Base-by-base conservation (phyloP, 2,113 vertebrate genomes). In the Promerops cafer region DNA sequence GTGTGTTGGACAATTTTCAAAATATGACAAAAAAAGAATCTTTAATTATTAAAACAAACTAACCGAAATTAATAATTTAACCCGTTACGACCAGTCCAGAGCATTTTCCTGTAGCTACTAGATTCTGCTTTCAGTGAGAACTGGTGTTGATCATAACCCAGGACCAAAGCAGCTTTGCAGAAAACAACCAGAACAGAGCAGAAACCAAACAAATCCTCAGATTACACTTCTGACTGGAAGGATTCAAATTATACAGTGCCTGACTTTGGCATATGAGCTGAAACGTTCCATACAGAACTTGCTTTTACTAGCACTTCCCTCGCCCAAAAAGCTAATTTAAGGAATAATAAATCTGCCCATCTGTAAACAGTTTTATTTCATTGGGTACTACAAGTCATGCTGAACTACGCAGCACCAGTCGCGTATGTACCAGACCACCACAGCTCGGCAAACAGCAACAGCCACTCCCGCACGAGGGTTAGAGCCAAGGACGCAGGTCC, bases 401-500 rank as follows among this genome's bases (percentile, higher is more conserved):
- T 6, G 1, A 52, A 27, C 37, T 18, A 47, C 0, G 19, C 69
- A 56, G 89, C 47, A 50, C 11, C 66, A 11, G 54, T 40, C 10
- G 4, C 2, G 20, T 4, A 45, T 0, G 13, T 40, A 33, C 18
- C 42, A 22, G 52, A 23, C 14, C 59, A 33, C 26, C 2, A 3
- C 0, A 4, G 45, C 3, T 11, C 21, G 19, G 44, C 33, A 52
- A 71, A 56, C 17, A n/a, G 66, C 42, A 49, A 45, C 15, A 56
- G 37, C 7, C 1, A 20, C 28, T 33, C 31, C 30, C 0, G 1
- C 13, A 30, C 1, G 5, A 49, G 28, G 89, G n/a, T 3, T 4
- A 24, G 44, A 68, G 53, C n/a, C 66, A 20, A 33, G 59, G 40
- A 83, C 4, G 8, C 0, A 1, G 40, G 13, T 9, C 13, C 56